Conservation (phyloP, 1,140 invertebrate genomes). For the Antheraea mylitta region DNA sequence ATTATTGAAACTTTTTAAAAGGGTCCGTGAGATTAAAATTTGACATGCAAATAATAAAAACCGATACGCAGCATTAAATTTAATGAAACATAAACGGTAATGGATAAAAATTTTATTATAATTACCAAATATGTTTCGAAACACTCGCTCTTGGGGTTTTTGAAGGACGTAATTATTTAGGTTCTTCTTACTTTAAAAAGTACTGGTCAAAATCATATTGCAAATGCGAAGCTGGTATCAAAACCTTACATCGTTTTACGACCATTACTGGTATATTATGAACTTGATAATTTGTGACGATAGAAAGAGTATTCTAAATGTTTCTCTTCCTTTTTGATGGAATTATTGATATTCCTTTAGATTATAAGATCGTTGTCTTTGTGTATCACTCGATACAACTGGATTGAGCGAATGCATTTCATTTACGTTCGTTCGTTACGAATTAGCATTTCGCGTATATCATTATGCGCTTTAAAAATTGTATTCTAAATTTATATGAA, state of each 20-base stretch:
- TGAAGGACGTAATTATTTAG: background rate
- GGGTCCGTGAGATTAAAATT: too few relatives aligned
- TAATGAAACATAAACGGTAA: background rate
- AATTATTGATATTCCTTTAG: background rate
- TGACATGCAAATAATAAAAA: slow-evolving; percentile 8
- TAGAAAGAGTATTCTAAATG: background rate
- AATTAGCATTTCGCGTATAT: too few relatives aligned
- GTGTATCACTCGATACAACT: too few relatives aligned
- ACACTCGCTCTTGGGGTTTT: background rate
- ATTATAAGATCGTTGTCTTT: too few relatives aligned
- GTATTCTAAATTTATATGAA: too few relatives aligned
- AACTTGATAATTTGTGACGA: background rate
- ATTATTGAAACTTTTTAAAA: too few relatives aligned
- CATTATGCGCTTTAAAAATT: too few relatives aligned
- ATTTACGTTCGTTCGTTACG: too few relatives aligned
- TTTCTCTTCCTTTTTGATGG: background rate
- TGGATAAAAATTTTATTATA: background rate
- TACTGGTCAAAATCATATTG: background rate
- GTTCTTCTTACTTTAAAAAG: background rate
- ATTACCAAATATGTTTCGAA: background rate
- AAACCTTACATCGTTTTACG: background rate
- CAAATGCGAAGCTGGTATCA: background rate
- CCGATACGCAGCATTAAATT: background rate
- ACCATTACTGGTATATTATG: background rate
- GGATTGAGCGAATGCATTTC: too few relatives aligned